These are phyloP conservation scores for Pseudomyrmex pallidus DNA, from an alignment of 1,140 invertebrate species.

Conservation along the genomic window DNA sequence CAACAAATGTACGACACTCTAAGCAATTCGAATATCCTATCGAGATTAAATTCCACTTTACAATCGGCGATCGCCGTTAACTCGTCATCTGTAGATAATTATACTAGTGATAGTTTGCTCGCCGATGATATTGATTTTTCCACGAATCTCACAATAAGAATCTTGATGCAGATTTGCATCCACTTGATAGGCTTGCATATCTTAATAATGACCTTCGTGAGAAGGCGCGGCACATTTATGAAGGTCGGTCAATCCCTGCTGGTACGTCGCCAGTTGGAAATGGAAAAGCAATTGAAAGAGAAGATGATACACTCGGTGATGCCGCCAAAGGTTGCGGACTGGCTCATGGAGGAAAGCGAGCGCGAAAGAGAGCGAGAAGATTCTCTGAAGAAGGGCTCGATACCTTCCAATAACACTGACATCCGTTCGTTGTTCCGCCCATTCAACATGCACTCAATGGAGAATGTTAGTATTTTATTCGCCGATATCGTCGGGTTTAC, in stretches of 20 bases:
- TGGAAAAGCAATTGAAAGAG: slow-evolving; percentile 97
- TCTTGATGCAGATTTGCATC: slow-evolving; percentile 94
- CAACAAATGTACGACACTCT: slow-evolving; percentile 48
- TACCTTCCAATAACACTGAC: slow-evolving; percentile 86
- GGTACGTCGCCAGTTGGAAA: slow-evolving; percentile 94
- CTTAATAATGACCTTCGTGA: slow-evolving; percentile 95
- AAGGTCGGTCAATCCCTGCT: slow-evolving; percentile 97
- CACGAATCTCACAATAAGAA: slow-evolving; percentile 89
- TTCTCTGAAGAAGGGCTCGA: slow-evolving; percentile 83
- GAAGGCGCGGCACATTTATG: slow-evolving; percentile 98
- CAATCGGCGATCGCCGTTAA: slow-evolving; percentile 56
- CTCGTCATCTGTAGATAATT: slow-evolving; percentile 35
- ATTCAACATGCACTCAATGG: slow-evolving; percentile 98
- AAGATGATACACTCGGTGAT: slow-evolving; percentile 99
- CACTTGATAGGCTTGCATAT: slow-evolving; percentile 97
- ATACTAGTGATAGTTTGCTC: slow-evolving; percentile 24
- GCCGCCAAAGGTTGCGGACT: slow-evolving; percentile 95
- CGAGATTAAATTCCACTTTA: slow-evolving; percentile 63
- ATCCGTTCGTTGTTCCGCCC: slow-evolving; percentile 94
- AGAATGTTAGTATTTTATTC: slow-evolving; percentile 98
- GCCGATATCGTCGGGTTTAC: slow-evolving; percentile 99
- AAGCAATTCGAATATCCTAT: slow-evolving; percentile 47
- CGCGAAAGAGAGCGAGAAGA: slow-evolving; percentile 85
- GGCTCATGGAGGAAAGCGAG: slow-evolving; percentile 91
- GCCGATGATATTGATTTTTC: slow-evolving; percentile 78